These are phyloP conservation scores for Cephus pulcher DNA, from an alignment of 2,888 invertebrate genomes.

Conservation along the genomic window DNA sequence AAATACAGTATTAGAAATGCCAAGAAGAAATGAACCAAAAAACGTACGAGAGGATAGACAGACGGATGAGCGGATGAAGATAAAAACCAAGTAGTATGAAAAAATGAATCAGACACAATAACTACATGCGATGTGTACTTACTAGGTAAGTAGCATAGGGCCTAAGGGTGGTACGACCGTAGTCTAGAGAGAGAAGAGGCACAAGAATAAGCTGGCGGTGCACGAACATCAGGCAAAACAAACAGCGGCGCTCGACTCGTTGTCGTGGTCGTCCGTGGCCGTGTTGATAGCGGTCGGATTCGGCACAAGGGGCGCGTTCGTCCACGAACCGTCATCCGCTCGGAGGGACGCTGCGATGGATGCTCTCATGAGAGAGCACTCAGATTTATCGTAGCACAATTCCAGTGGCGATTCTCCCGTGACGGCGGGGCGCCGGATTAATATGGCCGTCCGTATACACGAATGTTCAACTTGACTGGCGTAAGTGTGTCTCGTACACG, in stretches of 20 bases:
- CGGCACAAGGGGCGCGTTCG: too few relatives aligned
- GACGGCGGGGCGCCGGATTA: conserved; percentile 42
- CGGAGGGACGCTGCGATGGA: conserved; percentile 20
- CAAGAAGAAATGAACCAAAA: too few relatives aligned
- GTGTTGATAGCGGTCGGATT: too few relatives aligned
- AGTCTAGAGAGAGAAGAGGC: conserved; percentile 20
- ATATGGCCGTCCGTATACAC: conserved; percentile 49
- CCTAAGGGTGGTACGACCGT: conserved; percentile 37
- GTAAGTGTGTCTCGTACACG: background rate
- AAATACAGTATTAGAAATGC: too few relatives aligned
- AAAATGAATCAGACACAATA: conserved; percentile 13
- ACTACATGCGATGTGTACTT: conserved; percentile 27
- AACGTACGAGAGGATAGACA: conserved; percentile 2
- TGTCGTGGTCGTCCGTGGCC: conserved; percentile 27
- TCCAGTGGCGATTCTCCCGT: conserved; percentile 23
- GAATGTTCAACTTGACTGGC: conserved; percentile 27
- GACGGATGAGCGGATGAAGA: conserved; percentile 15
- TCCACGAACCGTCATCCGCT: conserved; percentile 40
- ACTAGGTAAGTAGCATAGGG: conserved; percentile 59
- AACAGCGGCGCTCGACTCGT: conserved; percentile 30
- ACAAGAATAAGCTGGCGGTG: conserved; percentile 21
- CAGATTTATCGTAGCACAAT: too few relatives aligned
- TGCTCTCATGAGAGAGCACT: too few relatives aligned
- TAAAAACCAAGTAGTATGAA: conserved; percentile 12
- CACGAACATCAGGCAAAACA: conserved; percentile 44